Evolutionary conservation across 2,888 invertebrate species (phyloP), one percentile per base, ranked within the genome.

Genomic region (Sericinus montela): DNA sequence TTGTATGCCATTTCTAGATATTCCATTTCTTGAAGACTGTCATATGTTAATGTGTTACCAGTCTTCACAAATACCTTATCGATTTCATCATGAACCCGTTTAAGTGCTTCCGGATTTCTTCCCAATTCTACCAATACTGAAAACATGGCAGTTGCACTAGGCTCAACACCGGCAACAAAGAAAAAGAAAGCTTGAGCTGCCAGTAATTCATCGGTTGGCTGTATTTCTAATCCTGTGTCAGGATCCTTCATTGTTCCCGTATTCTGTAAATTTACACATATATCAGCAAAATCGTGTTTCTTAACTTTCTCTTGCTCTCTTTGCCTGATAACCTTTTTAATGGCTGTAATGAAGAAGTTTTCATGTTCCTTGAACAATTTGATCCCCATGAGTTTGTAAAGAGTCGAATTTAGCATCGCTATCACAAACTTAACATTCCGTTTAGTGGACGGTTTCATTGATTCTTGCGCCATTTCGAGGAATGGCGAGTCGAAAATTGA

Each of bases 161-260:
- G 78, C 35, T 85, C 84, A 1, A 79, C 77, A 0, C 86, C 87
- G 23, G 82, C 86, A 30, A 66, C 58, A 43, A 77, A 80, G 55
- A 81, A 83, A 55, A 85, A 75, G 45, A 84, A 78, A 0, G 72
- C 75, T 56, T 84, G 80, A 4, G 80, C 76, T 3, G 76, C 72
- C 15, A 81, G 46, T 4, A 75, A 25, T 42, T 75, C 80, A 43
- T 79, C 80, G 0, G 80, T 77, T 0, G 84, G 74, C 29, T 75
- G 63, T 39, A 83, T 35, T 23, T 69, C 67, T 2, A 63, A 62
- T 0, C 74, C 76, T 0, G 74, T 70, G 0, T 69, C 66, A 1
- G 42, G 32, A 47, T 83, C 78, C 14, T 41, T 59, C 58, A 80
- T 59, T 1, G 50, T 57, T 3, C 80, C 80, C 15, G 59, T 61